phyloP scores from a whole-genome alignment of 2,113 vertebrate species.

The Oncorhynchus tshawytscha region DNA sequence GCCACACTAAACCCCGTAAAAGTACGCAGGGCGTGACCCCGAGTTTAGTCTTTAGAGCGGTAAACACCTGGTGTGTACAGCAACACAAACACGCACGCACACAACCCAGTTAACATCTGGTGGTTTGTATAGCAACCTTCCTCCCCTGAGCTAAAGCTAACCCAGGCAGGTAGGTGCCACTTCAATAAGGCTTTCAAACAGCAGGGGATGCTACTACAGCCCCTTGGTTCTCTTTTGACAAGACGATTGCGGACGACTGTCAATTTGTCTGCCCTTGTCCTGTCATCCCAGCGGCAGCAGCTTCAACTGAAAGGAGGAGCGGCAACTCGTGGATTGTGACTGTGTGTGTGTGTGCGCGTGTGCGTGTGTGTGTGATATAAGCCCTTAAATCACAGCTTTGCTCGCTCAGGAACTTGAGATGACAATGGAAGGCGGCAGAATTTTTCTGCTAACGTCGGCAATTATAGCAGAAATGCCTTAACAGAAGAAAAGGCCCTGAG shows the following conservation, averaged over 20 bases:
- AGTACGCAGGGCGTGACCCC: no score
- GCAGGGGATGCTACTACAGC: constrained; percentile 34
- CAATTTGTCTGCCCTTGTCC: constrained; percentile 56
- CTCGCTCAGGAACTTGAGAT: neutral
- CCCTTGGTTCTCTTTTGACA: constrained; percentile 61
- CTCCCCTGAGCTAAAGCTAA: constrained; percentile 8
- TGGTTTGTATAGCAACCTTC: constrained; percentile 50
- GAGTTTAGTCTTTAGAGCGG: constrained; percentile 16
- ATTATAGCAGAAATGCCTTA: neutral
- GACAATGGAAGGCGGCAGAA: neutral
- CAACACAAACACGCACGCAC: no score
- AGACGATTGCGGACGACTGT: constrained; percentile 62
- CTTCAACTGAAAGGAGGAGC: neutral
- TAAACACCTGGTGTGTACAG: constrained; percentile 50
- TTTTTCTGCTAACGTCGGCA: neutral
- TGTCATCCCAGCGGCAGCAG: constrained; percentile 35
- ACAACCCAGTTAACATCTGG: neutral
- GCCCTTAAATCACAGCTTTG: constrained; percentile 15
- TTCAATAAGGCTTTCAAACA: constrained; percentile 54
- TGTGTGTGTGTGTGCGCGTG: no score
- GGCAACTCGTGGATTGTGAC: neutral
- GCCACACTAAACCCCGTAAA: neutral
- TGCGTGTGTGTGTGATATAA: neutral
- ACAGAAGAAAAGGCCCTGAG: constrained; percentile 13
- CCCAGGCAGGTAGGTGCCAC: constrained; percentile 48